Evolutionary conservation across 2,888 invertebrate species (phyloP).

Genomic region (Nemapogon koenigi): DNA sequence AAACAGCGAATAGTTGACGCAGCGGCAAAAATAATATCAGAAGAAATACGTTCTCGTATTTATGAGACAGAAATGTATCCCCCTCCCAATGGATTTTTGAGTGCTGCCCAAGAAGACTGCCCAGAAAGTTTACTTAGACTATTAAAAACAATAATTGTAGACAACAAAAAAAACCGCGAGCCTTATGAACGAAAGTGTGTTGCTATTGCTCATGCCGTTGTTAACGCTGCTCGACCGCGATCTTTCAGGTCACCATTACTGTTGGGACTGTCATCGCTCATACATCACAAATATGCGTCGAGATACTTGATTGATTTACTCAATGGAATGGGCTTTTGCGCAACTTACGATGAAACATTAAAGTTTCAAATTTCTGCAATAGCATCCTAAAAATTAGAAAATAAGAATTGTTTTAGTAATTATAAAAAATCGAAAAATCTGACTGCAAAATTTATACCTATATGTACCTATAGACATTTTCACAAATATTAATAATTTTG

Average conservation of each 20-base stretch:
- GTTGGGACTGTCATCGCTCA: neutral
- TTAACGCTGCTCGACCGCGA: neutral
- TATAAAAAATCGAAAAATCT: too few species aligned
- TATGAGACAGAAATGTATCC: neutral
- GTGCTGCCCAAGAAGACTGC: too few species aligned
- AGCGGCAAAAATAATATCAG: neutral
- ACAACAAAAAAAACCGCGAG: neutral
- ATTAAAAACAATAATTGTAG: neutral
- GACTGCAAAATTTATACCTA: too few species aligned
- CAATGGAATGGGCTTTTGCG: neutral
- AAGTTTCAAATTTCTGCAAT: neutral
- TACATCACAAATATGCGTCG: neutral
- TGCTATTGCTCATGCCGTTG: neutral
- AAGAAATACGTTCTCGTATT: neutral
- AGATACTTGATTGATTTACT: neutral
- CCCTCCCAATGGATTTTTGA: too few species aligned
- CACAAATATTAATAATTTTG: too few species aligned
- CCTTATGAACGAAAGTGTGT: neutral
- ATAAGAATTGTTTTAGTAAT: too few species aligned
- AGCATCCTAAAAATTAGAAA: conserved; percentile 2
- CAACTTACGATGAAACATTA: conserved; percentile 1
- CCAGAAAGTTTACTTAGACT: too few species aligned
- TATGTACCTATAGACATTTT: too few species aligned
- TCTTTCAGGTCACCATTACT: neutral
- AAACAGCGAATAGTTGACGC: neutral